These are phyloP conservation scores for Drosophila chauvacae DNA, from an alignment of 1,140 invertebrate species.

Conservation along the genomic window DNA sequence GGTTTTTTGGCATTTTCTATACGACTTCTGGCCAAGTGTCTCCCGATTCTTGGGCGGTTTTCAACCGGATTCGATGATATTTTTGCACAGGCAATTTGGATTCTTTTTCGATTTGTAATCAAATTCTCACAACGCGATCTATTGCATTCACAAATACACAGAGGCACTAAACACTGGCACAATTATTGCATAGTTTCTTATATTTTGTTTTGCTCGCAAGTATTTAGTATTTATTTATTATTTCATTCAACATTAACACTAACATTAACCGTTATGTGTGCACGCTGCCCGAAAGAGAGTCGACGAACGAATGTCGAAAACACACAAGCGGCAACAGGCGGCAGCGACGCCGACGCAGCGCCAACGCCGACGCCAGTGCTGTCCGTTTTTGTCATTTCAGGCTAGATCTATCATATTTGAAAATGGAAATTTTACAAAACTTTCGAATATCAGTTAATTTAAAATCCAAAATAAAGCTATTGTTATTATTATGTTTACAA, in stretches of 20 bases:
- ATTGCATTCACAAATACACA: slow-evolving; percentile 50
- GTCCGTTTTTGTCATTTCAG: not conserved
- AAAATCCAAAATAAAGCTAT: not conserved
- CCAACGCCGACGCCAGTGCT: slow-evolving; percentile 42
- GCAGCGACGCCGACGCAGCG: slow-evolving; percentile 35
- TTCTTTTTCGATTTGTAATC: slow-evolving; percentile 3
- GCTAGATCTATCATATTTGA: not conserved
- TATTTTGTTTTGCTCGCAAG: slow-evolving; percentile 12
- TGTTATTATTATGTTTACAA: not conserved
- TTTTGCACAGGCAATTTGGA: slow-evolving; percentile 6
- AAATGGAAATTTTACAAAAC: not conserved
- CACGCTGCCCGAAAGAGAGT: slow-evolving; percentile 68
- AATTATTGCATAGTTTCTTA: slow-evolving; percentile 14
- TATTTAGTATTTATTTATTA: slow-evolving; percentile 30
- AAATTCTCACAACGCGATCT: slow-evolving; percentile 11
- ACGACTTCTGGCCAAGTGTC: slow-evolving; percentile 6
- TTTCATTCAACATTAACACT: slow-evolving; percentile 47
- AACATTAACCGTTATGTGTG: slow-evolving; percentile 48
- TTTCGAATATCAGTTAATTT: too few relatives aligned
- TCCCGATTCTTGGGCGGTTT: slow-evolving; percentile 1
- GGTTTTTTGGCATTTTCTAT: slow-evolving; percentile 27
- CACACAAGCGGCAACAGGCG: slow-evolving; percentile 54
- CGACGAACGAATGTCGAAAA: slow-evolving; percentile 58
- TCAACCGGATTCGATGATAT: not conserved
- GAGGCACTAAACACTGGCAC: not conserved